These are phyloP conservation scores for Beroe ovata DNA, from an alignment of 37 sponge, comb jelly and placozoan species.

Conservation along the genomic window DNA sequence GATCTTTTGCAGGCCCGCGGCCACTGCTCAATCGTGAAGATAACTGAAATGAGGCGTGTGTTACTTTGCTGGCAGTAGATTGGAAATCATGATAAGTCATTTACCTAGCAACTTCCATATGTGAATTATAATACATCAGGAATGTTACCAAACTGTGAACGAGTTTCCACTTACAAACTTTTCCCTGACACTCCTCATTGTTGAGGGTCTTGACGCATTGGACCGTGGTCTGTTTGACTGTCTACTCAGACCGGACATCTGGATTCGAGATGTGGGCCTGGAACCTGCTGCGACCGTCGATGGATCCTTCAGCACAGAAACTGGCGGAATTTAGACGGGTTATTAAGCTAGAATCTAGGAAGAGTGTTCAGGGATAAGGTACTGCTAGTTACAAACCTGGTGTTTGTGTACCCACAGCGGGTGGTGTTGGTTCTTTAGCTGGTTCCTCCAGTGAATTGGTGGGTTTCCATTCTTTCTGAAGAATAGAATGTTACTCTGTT, in stretches of 20 bases:
- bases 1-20: slow-evolving; percentile 7
- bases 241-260: slow-evolving; percentile 43
- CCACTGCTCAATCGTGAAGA: slow-evolving; percentile 51
- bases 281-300: not conserved
- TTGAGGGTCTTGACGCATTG: not conserved
- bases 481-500: too few species aligned
- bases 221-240: not conserved
- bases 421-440: not conserved
- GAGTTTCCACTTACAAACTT: slow-evolving; percentile 63
- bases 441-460: slow-evolving; percentile 46
- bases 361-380: too few species aligned
- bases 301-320: not conserved
- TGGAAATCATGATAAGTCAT: too few species aligned
- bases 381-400: too few species aligned
- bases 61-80: too few species aligned
- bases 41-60: too few species aligned
- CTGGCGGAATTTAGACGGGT: not conserved
- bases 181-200: slow-evolving; percentile 51
- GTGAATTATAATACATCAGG: too few species aligned
- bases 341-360: too few species aligned
- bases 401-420: slow-evolving; percentile 35
- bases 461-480: slow-evolving; percentile 25
- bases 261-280: slow-evolving; percentile 22
- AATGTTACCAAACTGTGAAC: too few species aligned
- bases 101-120: too few species aligned